These are phyloP conservation scores for Synodontis membranacea DNA, from an alignment of 2,113 vertebrate genomes.

Conservation along the genomic window DNA sequence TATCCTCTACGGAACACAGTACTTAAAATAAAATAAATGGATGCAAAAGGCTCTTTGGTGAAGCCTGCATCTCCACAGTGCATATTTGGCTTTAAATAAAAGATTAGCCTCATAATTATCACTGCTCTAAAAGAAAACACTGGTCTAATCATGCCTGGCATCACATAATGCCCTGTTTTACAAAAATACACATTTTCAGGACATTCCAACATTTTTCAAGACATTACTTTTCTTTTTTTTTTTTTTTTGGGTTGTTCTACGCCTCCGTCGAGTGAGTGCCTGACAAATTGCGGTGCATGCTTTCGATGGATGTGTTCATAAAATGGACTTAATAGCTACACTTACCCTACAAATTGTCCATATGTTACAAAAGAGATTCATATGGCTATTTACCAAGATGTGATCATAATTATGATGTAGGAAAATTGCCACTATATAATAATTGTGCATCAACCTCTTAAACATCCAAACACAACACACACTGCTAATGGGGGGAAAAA, in stretches of 20 bases:
- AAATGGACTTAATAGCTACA: slow-evolving; percentile 68
- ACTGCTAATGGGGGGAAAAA: not conserved
- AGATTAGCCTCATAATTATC: slow-evolving; percentile 53
- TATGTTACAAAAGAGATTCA: slow-evolving; percentile 66
- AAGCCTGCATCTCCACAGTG: slow-evolving; percentile 9
- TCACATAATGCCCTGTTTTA: slow-evolving; percentile 37
- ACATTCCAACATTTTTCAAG: slow-evolving; percentile 56
- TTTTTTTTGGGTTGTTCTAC: not conserved
- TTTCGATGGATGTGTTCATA: slow-evolving; percentile 61
- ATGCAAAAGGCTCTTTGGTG: not conserved
- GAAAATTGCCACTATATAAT: slow-evolving; percentile 67
- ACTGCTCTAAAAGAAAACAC: slow-evolving; percentile 36
- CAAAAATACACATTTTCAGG: slow-evolving; percentile 46
- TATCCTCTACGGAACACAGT: not conserved
- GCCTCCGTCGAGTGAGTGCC: slow-evolving; percentile 23
- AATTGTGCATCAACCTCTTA: slow-evolving; percentile 67
- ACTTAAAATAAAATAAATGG: not conserved
- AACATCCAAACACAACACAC: slow-evolving; percentile 54
- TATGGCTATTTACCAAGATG: slow-evolving; percentile 65
- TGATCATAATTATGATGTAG: slow-evolving; percentile 63
- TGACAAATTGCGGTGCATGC: slow-evolving; percentile 53
- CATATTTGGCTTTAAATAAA: slow-evolving; percentile 49
- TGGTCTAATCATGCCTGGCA: slow-evolving; percentile 34
- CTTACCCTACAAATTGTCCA: slow-evolving; percentile 68
- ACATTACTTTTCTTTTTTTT: slow-evolving; percentile 44